A percentile compares a stretch with the other conserved stretches of the same genome.
These are phyloP conservation scores for cat (Felis catus) DNA, from an alignment of 2,113 vertebrate genomes.

Conservation along the genomic window DNA sequence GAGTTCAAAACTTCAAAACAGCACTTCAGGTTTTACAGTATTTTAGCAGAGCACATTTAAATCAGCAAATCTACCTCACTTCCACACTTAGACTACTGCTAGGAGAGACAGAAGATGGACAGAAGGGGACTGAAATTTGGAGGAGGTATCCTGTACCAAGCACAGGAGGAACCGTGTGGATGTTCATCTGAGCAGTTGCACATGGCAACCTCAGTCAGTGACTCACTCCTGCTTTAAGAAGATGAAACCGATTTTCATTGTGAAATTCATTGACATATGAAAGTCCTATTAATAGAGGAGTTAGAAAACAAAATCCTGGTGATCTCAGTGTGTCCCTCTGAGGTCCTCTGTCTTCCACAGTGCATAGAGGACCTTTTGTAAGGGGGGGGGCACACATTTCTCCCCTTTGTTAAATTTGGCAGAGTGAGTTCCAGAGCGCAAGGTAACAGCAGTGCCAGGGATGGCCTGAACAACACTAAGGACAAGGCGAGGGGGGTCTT, in stretches of 20 bases:
- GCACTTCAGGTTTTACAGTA: not conserved
- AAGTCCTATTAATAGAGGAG: not conserved
- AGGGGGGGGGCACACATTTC: not conserved
- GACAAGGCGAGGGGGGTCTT: not conserved
- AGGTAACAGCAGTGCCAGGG: not conserved
- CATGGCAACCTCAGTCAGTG: not conserved
- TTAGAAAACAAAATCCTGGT: not conserved
- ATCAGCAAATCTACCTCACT: not conserved
- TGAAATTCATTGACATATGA: not conserved
- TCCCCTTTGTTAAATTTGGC: not conserved
- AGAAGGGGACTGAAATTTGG: not conserved
- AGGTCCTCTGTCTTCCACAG: not conserved
- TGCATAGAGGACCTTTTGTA: not conserved
- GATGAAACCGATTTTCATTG: not conserved
- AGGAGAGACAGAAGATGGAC: not conserved
- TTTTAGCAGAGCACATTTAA: not conserved
- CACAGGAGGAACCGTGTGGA: not conserved
- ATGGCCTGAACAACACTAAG: not conserved
- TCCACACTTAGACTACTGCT: not conserved
- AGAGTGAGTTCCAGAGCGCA: not conserved
- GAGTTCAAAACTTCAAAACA: not conserved
- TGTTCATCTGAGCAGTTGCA: not conserved
- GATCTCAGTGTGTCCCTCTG: not conserved
- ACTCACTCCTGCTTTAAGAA: not conserved
- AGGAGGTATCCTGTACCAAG: not conserved